phyloP scores from a whole-genome alignment of 1,140 invertebrate genomes.

The Geopemphigus sp. region DNA sequence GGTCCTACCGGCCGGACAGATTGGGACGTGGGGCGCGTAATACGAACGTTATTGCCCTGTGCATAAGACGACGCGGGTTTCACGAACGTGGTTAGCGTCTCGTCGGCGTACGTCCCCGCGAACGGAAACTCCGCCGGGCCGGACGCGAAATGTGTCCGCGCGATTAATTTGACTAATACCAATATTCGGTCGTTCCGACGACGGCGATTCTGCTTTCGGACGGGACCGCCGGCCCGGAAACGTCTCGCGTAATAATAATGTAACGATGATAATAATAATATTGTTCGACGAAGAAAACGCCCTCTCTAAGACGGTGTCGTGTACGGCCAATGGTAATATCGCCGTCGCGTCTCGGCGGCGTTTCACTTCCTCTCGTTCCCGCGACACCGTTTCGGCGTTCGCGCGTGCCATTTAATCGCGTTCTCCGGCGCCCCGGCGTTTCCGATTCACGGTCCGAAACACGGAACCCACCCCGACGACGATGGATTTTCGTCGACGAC shows the following conservation, averaged over 20 bases:
- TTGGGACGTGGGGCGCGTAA: no score
- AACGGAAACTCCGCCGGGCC: not conserved
- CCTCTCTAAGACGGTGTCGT: not conserved
- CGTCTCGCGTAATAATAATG: not conserved
- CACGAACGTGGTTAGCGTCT: no score
- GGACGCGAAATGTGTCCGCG: conserved; percentile 9
- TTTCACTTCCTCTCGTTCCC: no score
- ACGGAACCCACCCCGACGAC: not conserved
- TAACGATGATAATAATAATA: no score
- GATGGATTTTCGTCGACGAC: no score
- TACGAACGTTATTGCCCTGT: no score
- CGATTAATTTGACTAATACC: conserved; percentile 41
- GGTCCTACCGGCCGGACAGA: no score
- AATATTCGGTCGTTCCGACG: not conserved
- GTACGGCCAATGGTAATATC: no score
- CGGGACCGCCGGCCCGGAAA: not conserved
- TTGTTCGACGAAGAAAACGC: conserved; percentile 37
- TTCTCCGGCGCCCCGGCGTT: not conserved
- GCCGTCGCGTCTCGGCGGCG: no score
- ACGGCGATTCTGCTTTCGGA: conserved; percentile 9
- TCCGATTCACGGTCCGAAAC: conserved; percentile 34
- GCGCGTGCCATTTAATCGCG: conserved; percentile 32
- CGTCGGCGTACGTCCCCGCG: not conserved
- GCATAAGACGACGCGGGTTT: no score
- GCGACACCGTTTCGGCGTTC: no score